A percentile compares a stretch with the other conserved stretches of the same genome.
These are phyloP conservation scores for Isaurus tuberculatus DNA, from an alignment of 92 coral and sea anemone species.

Conservation along the genomic window DNA sequence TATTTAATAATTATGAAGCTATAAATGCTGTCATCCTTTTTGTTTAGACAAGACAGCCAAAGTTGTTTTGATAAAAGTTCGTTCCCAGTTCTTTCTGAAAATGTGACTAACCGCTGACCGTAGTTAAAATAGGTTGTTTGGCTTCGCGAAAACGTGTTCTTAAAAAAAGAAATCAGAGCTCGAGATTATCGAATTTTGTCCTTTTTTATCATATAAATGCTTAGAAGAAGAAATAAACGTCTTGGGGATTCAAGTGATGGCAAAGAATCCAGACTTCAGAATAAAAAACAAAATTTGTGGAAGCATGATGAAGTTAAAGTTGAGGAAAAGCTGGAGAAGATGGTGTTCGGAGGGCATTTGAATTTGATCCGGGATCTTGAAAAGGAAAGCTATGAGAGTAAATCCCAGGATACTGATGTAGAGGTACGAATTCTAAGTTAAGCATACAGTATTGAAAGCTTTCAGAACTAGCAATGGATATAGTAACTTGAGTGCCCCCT, in stretches of 20 bases:
- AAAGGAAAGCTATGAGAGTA: conserved; percentile 28
- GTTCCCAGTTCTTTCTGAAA: conserved; percentile 9
- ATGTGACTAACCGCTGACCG: conserved; percentile 29
- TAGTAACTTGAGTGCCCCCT: too few species aligned
- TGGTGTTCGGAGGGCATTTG: conserved; percentile 77
- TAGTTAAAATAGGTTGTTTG: background rate
- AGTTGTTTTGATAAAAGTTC: background rate
- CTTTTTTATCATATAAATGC: conserved; percentile 52
- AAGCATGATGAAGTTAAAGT: conserved; percentile 62
- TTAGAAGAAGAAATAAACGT: conserved; percentile 76
- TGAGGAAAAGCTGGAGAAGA: conserved; percentile 74
- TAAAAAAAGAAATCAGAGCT: background rate
- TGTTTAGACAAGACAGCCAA: background rate
- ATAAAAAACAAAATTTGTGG: conserved; percentile 47
- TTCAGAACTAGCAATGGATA: background rate
- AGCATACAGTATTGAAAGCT: background rate
- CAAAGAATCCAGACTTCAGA: conserved; percentile 38
- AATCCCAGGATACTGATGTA: conserved; percentile 22
- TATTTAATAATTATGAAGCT: background rate
- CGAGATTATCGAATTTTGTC: background rate
- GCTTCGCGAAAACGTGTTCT: background rate
- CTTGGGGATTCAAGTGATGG: conserved; percentile 48
- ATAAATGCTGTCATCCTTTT: background rate
- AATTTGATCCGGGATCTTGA: conserved; percentile 58
- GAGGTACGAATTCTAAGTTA: conserved; percentile 33